Conservation (phyloP, 2,888 invertebrate species). For the Idaea biselata region DNA sequence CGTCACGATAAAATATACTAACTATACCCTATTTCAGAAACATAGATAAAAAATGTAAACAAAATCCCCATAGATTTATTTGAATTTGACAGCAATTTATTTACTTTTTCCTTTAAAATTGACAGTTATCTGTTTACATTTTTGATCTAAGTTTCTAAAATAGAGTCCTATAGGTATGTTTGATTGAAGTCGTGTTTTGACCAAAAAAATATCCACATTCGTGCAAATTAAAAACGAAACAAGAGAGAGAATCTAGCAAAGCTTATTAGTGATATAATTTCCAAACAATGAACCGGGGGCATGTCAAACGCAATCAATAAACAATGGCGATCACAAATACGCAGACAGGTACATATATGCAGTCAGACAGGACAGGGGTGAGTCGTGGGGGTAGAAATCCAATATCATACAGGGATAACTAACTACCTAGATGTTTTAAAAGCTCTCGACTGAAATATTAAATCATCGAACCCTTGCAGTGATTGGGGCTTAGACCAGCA, state of each 20-base stretch:
- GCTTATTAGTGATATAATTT: not conserved
- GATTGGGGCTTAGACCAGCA: slow-evolving; percentile 19
- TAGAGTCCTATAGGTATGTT: too few species aligned
- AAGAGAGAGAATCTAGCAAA: not conserved
- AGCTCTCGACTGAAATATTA: slow-evolving; percentile 28
- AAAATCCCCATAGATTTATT: too few species aligned
- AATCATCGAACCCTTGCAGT: slow-evolving; percentile 31
- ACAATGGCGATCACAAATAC: not conserved
- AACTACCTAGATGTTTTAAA: slow-evolving; percentile 22
- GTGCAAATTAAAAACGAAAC: too few species aligned
- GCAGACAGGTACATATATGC: not conserved
- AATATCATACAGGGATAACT: slow-evolving; percentile 23
- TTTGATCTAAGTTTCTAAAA: too few species aligned
- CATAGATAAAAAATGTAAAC: too few species aligned
- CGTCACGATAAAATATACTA: too few species aligned
- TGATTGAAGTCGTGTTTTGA: not conserved
- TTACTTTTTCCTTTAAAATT: too few species aligned
- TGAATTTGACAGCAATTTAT: too few species aligned
- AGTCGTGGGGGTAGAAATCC: slow-evolving; percentile 11
- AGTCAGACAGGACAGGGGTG: not conserved
- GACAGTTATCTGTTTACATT: too few species aligned
- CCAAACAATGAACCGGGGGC: not conserved
- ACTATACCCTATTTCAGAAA: too few species aligned
- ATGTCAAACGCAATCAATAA: not conserved
- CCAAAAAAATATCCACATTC: too few species aligned